Conservation (phyloP, 2,113 vertebrate genomes). For the Ivindomyrus marchei region DNA sequence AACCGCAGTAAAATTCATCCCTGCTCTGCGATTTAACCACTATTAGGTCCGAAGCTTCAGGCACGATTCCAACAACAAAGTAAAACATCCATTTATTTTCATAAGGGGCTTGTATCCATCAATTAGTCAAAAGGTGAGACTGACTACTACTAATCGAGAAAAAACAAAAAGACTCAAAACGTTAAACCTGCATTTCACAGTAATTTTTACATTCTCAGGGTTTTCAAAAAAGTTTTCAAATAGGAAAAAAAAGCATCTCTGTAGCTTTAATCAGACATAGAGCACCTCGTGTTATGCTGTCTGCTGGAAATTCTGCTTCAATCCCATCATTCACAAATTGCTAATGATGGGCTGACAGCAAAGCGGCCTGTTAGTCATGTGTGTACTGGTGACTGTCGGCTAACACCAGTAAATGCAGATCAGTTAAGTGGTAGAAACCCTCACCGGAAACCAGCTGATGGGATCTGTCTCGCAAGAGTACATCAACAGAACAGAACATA, state of each 20-base stretch:
- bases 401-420: background rate
- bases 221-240: background rate
- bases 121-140: background rate
- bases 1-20: background rate
- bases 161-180: background rate
- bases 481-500: background rate
- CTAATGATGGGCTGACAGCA: background rate
- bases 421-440: background rate
- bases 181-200: background rate
- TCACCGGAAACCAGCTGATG: background rate
- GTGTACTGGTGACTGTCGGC: background rate
- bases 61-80: background rate
- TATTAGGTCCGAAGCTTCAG: background rate
- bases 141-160: background rate
- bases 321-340: background rate
- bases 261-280: background rate
- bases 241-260: background rate
- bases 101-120: background rate
- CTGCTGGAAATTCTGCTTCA: background rate
- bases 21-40: background rate
- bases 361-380: background rate
- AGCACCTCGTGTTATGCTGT: background rate
- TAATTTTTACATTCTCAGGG: background rate
- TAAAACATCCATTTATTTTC: background rate
- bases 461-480: background rate